Evolutionary conservation across 2,888 invertebrate species (phyloP).

Genomic region (Hypselothyrea guttata): DNA sequence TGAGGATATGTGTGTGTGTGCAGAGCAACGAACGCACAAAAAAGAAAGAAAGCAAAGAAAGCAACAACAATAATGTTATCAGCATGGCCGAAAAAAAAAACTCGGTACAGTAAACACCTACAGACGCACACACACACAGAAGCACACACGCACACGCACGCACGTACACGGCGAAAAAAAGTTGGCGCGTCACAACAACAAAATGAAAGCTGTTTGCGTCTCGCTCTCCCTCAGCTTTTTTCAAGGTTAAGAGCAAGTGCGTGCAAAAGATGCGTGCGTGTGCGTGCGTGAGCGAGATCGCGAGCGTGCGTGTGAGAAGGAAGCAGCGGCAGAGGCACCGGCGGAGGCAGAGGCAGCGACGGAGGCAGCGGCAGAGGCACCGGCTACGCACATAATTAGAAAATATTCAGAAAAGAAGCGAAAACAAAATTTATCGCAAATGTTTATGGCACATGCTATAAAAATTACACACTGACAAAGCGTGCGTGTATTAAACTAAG

Average conservation of each 20-base stretch:
- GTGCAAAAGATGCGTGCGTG: conserved; percentile 34
- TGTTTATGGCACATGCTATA: conserved; percentile 60
- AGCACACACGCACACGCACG: conserved; percentile 5
- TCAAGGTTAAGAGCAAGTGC: conserved; percentile 76
- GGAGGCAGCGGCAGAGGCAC: conserved; percentile 34
- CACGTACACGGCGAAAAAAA: conserved; percentile 26
- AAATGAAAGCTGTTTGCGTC: conserved; percentile 41
- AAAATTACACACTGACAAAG: conserved; percentile 33
- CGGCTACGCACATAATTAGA: conserved; percentile 51
- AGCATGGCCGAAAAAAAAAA: conserved; percentile 50
- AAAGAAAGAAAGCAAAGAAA: conserved; percentile 50
- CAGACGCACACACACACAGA: conserved; percentile 11
- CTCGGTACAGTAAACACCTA: conserved; percentile 47
- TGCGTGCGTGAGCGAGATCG: conserved; percentile 10
- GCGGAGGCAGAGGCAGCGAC: conserved; percentile 6
- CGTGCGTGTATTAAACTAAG: conserved; percentile 34
- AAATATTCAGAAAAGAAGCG: too few relatives aligned
- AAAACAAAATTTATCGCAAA: conserved; percentile 25
- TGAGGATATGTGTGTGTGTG: conserved; percentile 25
- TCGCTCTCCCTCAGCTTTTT: conserved; percentile 41
- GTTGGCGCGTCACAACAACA: conserved; percentile 27
- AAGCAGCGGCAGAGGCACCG: conserved; percentile 22
- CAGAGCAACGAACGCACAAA: conserved; percentile 56
- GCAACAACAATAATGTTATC: conserved; percentile 67
- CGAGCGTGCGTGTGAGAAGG: conserved; percentile 34